Percentiles rank a stretch among this genome's conserved stretches.
phyloP scores from a whole-genome alignment of 2,113 vertebrate species.

The Indicator maculatus region DNA sequence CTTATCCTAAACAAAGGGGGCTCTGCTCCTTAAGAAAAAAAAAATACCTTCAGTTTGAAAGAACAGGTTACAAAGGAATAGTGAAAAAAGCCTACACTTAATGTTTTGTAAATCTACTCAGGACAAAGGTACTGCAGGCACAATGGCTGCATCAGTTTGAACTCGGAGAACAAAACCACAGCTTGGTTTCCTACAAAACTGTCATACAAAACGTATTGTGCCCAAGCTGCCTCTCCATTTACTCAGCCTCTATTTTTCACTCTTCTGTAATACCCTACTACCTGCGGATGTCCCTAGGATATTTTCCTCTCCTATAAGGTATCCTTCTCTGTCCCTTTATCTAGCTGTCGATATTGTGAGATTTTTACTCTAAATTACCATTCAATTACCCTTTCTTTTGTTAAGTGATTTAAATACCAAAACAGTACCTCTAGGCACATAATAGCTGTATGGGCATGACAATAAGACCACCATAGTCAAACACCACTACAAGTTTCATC shows the following conservation, averaged over 20 bases:
- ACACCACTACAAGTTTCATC: neutral
- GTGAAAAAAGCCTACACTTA: neutral
- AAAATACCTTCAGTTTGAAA: neutral
- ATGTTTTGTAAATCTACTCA: neutral
- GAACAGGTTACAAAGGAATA: neutral
- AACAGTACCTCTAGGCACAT: neutral
- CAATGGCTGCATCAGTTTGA: neutral
- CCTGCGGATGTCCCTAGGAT: neutral
- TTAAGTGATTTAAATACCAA: neutral
- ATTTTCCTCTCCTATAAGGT: neutral
- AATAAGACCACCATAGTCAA: neutral
- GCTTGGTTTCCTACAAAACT: neutral
- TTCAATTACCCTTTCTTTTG: neutral
- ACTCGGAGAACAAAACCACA: neutral
- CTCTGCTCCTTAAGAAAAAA: neutral
- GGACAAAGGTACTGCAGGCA: neutral
- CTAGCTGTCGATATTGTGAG: neutral
- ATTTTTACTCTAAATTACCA: neutral
- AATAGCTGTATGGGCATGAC: neutral
- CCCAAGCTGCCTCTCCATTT: neutral
- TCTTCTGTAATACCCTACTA: neutral
- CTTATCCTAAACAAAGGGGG: neutral
- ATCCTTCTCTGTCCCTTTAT: neutral
- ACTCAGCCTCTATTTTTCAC: neutral
- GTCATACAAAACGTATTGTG: neutral